Conservation (phyloP, 2,113 vertebrate species). For the Haliaeetus leucogaster region DNA sequence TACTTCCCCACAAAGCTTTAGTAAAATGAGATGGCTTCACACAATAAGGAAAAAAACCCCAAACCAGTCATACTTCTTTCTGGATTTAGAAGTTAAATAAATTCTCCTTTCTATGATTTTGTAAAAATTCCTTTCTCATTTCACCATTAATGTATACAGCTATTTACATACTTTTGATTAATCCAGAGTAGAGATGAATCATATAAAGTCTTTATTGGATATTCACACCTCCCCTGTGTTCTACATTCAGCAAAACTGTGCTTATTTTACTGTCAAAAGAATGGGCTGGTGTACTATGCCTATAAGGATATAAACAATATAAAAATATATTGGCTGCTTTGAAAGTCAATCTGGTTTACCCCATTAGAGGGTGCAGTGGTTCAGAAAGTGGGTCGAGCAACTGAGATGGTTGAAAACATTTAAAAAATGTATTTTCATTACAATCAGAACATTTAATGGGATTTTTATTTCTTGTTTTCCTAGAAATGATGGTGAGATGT, state of each 20-base stretch:
- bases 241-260: background rate
- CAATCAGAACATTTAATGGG: background rate
- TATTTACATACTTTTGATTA: background rate
- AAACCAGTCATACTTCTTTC: background rate
- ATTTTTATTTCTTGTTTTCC: background rate
- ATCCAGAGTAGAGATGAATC: background rate
- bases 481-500: background rate
- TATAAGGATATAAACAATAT: background rate
- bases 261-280: background rate
- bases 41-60: background rate
- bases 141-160: background rate
- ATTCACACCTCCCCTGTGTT: background rate
- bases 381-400: conserved; percentile 25
- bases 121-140: background rate
- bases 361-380: conserved; percentile 46
- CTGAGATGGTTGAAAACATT: background rate
- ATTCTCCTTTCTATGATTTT: background rate
- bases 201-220: background rate
- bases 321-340: background rate
- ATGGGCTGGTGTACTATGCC: background rate
- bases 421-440: background rate
- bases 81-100: background rate
- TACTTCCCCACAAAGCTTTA: background rate
- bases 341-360: conserved; percentile 34
- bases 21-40: background rate